Percentiles rank a stretch among this genome's conserved stretches.
Evolutionary conservation across 2,113 vertebrate species (phyloP).

Genomic region (Sylvia atricapilla): DNA sequence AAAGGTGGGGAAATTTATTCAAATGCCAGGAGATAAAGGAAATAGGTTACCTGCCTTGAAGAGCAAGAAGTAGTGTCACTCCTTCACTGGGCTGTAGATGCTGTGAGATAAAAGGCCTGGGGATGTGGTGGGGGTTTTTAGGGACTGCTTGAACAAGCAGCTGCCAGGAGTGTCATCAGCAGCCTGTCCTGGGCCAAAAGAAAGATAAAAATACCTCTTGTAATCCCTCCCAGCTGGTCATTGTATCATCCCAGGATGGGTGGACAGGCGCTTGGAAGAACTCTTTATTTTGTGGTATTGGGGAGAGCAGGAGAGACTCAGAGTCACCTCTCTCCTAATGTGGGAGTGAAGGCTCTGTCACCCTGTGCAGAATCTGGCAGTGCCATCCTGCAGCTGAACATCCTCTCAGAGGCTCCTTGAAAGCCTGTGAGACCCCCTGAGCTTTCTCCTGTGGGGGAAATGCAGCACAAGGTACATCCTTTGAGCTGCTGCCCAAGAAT

Average conservation of each 20-base stretch:
- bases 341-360: fast-evolving
- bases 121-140: not conserved
- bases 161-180: not conserved
- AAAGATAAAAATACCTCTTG: not conserved
- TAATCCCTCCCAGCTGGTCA: not conserved
- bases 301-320: not conserved
- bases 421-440: not conserved
- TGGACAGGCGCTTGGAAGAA: not conserved
- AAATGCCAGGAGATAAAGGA: not conserved
- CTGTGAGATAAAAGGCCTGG: not conserved
- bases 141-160: not conserved
- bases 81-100: not conserved
- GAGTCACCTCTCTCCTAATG: not conserved
- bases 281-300: fast-evolving
- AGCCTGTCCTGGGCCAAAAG: not conserved
- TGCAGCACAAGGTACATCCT: fast-evolving
- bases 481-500: fast-evolving
- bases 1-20: not conserved
- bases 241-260: not conserved
- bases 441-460: not conserved
- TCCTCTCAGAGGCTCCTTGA: not conserved
- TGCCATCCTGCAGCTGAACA: not conserved
- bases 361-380: not conserved
- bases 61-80: not conserved
- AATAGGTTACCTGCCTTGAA: not conserved